Evolutionary conservation across 2,888 invertebrate species (phyloP), one percentile per base, ranked within the genome.

Genomic region (Drosophila helvetica): DNA sequence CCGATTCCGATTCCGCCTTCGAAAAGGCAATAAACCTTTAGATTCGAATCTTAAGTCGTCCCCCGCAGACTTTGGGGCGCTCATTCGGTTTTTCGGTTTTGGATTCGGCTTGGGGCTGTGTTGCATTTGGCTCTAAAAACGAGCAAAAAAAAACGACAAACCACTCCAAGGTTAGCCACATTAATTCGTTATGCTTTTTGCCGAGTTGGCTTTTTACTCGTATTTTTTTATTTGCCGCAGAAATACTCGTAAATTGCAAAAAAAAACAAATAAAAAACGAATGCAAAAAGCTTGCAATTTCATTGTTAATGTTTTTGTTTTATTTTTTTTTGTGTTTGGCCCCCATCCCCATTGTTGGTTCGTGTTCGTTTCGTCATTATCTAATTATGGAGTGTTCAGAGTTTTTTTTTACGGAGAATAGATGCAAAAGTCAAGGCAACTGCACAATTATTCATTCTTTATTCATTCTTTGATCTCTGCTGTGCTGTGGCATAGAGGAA

Each of bases 341-440:
- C 33, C 33, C 33, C 33, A 33, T n/a, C 38, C 38, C 19, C 68
- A 64, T 74, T 74, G 42, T 51, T 70, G 59, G 61, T 38, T 22
- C 52, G 12, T 33, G 54, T 72, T 75, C 64, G 53, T 68, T 48
- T 30, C 65, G 77, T 77, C 77, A 81, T 82, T 82, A 81, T 82
- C 78, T 84, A 80, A 81, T 81, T 84, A 80, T 84, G 57, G 30
- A 70, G 53, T 74, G 22, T 69, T 51, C 59, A 54, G 61, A 27
- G 22, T 22, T 1, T 22, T 3, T 22, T 1, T 22, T 3, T 70
- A 52, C 42, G 45, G 27, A 55, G 43, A 46, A 19, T 55, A 74
- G 77, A 72, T 85, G 88, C 83, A 87, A 83, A 82, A 83, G 88
- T 87, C 83, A 83, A 83, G 83, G 88, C 58, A 68, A 85, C 52